Evolutionary conservation across 2,797 vertebrate genomes (phyloP).

Genomic region (Myotis daubentonii): DNA sequence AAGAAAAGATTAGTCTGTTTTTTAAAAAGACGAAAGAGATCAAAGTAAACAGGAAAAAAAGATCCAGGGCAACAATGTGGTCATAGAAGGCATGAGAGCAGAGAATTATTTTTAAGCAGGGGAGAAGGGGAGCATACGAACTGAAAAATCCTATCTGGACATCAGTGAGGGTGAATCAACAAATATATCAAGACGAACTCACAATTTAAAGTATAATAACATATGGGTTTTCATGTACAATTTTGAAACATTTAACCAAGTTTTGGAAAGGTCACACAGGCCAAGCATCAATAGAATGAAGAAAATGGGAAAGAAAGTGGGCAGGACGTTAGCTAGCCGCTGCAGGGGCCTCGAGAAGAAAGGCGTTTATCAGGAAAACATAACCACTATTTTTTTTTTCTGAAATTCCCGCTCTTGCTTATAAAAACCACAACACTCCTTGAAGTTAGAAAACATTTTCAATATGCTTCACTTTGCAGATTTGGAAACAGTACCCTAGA

Average conservation of each 20-base stretch:
- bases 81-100: neutral
- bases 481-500: constrained; percentile 64
- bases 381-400: constrained; percentile 50
- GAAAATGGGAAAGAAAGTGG: neutral
- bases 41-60: constrained; percentile 19
- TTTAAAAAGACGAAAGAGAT: neutral
- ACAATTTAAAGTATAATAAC: constrained; percentile 6
- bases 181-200: constrained; percentile 25
- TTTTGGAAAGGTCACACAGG: constrained; percentile 25
- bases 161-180: constrained; percentile 6
- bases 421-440: constrained; percentile 57
- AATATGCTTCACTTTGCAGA: constrained; percentile 58
- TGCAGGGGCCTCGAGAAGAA: neutral
- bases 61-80: neutral
- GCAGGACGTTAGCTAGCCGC: constrained; percentile 12
- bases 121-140: neutral
- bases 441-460: constrained; percentile 64
- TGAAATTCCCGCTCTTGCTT: constrained; percentile 53
- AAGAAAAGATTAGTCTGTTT: neutral
- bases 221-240: constrained; percentile 12
- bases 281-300: constrained; percentile 21
- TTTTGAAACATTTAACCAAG: constrained; percentile 41
- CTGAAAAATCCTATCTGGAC: neutral
- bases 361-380: constrained; percentile 45
- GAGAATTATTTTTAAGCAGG: constrained; percentile 26